Conservation (phyloP, 2,113 vertebrate genomes). For the Myanophis thanlyinensis region DNA sequence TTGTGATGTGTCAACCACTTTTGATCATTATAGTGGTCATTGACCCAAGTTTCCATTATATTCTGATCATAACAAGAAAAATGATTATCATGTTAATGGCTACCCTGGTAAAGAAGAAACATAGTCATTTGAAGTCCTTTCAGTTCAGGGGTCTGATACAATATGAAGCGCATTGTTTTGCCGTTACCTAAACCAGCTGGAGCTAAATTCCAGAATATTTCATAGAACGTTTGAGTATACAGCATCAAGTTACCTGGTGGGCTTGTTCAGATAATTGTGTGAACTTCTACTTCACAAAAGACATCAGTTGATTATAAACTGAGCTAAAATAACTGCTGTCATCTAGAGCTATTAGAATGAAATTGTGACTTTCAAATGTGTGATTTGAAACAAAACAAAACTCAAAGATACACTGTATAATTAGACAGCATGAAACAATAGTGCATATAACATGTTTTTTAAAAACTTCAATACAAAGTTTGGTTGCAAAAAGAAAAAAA, state of each 20-base stretch:
- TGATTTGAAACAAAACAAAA: slow-evolving; percentile 59
- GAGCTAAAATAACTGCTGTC: slow-evolving; percentile 50
- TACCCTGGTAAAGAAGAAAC: neutral
- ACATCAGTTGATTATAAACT: slow-evolving; percentile 32
- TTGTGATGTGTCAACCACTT: neutral
- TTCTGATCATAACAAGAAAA: neutral
- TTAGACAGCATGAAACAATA: slow-evolving; percentile 59
- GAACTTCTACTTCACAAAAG: slow-evolving; percentile 5
- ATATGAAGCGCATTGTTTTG: neutral
- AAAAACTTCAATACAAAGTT: slow-evolving; percentile 44
- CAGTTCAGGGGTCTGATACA: neutral
- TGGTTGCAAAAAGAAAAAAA: neutral
- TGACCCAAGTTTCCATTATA: neutral
- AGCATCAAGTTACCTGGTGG: neutral
- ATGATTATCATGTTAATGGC: neutral
- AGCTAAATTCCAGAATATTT: neutral
- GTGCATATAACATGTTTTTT: slow-evolving; percentile 46
- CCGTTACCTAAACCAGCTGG: neutral
- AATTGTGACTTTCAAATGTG: slow-evolving; percentile 50
- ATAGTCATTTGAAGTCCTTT: neutral
- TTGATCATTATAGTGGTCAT: neutral
- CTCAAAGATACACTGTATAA: slow-evolving; percentile 59
- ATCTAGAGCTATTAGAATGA: slow-evolving; percentile 35
- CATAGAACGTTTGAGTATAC: neutral
- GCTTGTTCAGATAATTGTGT: neutral